phyloP scores from a whole-genome alignment of 2,888 invertebrate genomes.

The Glaucopsyche alexis region DNA sequence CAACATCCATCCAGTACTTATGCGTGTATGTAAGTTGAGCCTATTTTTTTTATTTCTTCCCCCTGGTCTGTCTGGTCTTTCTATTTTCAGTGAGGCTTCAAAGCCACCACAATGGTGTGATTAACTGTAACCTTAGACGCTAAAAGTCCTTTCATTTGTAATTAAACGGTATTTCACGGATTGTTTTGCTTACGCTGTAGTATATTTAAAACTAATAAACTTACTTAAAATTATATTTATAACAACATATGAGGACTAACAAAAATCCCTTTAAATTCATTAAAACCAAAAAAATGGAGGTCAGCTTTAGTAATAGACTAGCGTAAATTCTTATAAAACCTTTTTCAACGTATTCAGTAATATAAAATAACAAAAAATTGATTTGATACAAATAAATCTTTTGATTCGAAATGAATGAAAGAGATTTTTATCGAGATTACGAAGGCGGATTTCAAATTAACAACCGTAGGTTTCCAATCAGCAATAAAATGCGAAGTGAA shows the following conservation, averaged over 20 bases:
- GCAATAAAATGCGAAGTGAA: conserved; percentile 34
- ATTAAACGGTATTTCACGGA: conserved; percentile 26
- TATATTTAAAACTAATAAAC: not conserved
- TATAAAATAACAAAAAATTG: conserved; percentile 2
- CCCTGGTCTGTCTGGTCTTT: conserved; percentile 72
- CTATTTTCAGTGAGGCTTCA: conserved; percentile 65
- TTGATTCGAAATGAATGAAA: conserved; percentile 13
- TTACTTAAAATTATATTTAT: not conserved
- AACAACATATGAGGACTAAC: not conserved
- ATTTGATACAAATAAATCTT: conserved; percentile 20
- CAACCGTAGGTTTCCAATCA: conserved; percentile 39
- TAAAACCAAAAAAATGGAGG: not conserved
- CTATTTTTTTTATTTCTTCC: conserved; percentile 72
- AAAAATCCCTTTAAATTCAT: not conserved
- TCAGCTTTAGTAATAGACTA: not conserved
- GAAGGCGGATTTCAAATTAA: conserved; percentile 40
- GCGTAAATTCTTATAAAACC: not conserved
- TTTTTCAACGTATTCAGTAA: not conserved
- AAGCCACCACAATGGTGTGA: conserved; percentile 65
- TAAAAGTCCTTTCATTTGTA: conserved; percentile 40
- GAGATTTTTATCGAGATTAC: conserved; percentile 30
- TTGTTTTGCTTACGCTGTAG: not conserved
- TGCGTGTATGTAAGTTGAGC: conserved; percentile 68
- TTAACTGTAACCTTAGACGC: conserved; percentile 51
- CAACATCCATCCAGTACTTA: conserved; percentile 55